These are phyloP conservation scores for Eupithecia inturbata DNA, from an alignment of 2,888 invertebrate genomes.

Conservation along the genomic window DNA sequence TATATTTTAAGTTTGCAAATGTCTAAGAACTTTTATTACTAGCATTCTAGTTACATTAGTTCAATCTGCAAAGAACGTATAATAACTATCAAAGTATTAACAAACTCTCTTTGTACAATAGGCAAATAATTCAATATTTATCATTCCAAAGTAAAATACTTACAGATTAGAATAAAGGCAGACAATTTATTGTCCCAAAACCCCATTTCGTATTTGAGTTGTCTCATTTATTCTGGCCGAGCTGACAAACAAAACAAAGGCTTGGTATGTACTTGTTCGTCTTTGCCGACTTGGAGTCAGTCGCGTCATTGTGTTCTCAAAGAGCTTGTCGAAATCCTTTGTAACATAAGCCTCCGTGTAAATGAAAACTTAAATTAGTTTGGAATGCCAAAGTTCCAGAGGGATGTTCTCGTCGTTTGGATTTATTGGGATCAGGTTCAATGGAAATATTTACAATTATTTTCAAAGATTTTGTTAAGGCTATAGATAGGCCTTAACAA, in stretches of 20 bases:
- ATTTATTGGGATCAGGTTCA: slow-evolving; percentile 22
- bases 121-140: slow-evolving; percentile 1
- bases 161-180: slow-evolving; percentile 26
- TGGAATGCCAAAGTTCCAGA: slow-evolving; percentile 47
- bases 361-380: slow-evolving; percentile 75
- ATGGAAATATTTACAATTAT: slow-evolving; percentile 12
- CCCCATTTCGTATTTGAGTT: slow-evolving; percentile 48
- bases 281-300: slow-evolving; percentile 57
- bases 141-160: slow-evolving; percentile 26
- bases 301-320: slow-evolving; percentile 56
- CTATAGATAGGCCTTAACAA: too few relatives aligned
- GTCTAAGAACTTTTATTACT: background rate
- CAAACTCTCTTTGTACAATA: background rate
- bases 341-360: slow-evolving; percentile 62
- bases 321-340: slow-evolving; percentile 67
- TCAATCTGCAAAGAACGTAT: background rate
- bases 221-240: slow-evolving; percentile 55
- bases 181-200: slow-evolving; percentile 39
- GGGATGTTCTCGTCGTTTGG: slow-evolving; percentile 23
- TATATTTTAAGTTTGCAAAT: background rate
- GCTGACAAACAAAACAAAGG: slow-evolving; percentile 61
- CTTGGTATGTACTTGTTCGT: slow-evolving; percentile 47
- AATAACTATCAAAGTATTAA: slow-evolving; percentile 11
- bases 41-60: background rate
- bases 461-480: background rate